Conservation (phyloP, 1,140 invertebrate species). For the Andricus grossulariae region DNA sequence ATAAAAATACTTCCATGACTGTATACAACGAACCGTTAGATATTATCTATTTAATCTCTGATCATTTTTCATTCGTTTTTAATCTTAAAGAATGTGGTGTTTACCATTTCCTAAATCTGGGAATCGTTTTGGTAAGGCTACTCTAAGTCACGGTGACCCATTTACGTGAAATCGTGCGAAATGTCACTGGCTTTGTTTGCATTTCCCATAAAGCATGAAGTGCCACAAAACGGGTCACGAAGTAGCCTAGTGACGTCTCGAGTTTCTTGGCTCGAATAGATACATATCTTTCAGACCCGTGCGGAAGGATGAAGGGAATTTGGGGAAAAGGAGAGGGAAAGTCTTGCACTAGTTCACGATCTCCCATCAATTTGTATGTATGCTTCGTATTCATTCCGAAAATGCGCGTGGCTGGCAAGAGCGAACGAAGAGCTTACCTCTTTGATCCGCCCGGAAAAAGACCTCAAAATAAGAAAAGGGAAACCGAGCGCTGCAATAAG, state of each 20-base stretch:
- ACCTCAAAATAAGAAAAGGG: slow-evolving; percentile 68
- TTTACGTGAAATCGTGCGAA: slow-evolving; percentile 60
- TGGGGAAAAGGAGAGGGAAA: neutral
- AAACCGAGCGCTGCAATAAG: slow-evolving; percentile 55
- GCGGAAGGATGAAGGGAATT: slow-evolving; percentile 13
- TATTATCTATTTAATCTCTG: neutral
- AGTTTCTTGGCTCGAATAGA: slow-evolving; percentile 49
- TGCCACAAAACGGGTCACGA: slow-evolving; percentile 34
- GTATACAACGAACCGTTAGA: neutral
- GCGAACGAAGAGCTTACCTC: slow-evolving; percentile 62
- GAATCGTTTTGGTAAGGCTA: slow-evolving; percentile 1
- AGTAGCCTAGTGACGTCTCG: slow-evolving; percentile 48
- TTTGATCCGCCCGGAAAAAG: slow-evolving; percentile 62
- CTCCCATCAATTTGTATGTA: slow-evolving; percentile 47
- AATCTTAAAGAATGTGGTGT: slow-evolving; percentile 20
- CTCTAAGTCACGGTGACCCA: slow-evolving; percentile 41
- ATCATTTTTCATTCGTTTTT: slow-evolving; percentile 11
- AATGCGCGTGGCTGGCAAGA: slow-evolving; percentile 60
- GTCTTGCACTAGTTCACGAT: slow-evolving; percentile 34
- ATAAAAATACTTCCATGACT: neutral
- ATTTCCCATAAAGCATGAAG: slow-evolving; percentile 47
- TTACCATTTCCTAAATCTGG: neutral
- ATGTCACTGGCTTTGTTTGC: slow-evolving; percentile 47
- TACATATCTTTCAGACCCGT: slow-evolving; percentile 45
- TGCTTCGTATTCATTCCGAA: slow-evolving; percentile 54